Conservation (phyloP, 35 echinoderm and acorn worm genomes). For the Strongylocentrotus purpuratus region DNA sequence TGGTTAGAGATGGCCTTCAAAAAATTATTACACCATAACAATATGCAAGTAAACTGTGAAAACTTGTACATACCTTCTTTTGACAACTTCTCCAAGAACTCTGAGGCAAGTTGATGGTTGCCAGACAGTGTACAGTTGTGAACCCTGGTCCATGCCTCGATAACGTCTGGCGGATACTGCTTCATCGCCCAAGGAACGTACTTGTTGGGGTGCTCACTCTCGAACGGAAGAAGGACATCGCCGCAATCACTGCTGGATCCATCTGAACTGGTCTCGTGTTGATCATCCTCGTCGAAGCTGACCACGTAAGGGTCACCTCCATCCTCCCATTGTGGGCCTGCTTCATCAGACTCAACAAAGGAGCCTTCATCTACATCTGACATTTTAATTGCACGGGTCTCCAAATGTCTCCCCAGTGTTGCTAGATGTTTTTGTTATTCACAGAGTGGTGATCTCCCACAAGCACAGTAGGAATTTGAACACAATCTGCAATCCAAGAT, state of each 20-base stretch:
- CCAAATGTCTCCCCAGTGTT: background rate
- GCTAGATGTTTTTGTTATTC: background rate
- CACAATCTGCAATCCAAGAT: background rate
- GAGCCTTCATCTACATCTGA: background rate
- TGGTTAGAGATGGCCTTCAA: too few relatives aligned
- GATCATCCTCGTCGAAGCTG: background rate
- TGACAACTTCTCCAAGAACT: conserved; percentile 2
- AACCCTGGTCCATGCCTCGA: conserved; percentile 23
- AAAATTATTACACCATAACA: too few relatives aligned
- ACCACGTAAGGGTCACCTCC: background rate
- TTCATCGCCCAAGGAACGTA: conserved; percentile 26
- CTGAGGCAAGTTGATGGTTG: background rate
- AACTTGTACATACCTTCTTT: conserved; percentile 7
- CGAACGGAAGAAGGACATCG: background rate
- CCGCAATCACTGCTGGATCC: background rate
- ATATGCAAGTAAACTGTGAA: too few relatives aligned
- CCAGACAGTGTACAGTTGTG: conserved; percentile 1
- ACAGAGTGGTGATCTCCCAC: background rate
- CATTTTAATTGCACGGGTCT: background rate
- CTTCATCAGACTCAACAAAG: background rate
- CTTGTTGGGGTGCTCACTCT: conserved; percentile 6
- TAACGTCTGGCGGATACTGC: background rate
- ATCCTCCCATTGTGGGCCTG: background rate
- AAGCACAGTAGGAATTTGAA: background rate
- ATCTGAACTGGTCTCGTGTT: background rate